phyloP scores from a whole-genome alignment of 35 echinoderm and acorn worm species.

The Strongylocentrotus purpuratus region DNA sequence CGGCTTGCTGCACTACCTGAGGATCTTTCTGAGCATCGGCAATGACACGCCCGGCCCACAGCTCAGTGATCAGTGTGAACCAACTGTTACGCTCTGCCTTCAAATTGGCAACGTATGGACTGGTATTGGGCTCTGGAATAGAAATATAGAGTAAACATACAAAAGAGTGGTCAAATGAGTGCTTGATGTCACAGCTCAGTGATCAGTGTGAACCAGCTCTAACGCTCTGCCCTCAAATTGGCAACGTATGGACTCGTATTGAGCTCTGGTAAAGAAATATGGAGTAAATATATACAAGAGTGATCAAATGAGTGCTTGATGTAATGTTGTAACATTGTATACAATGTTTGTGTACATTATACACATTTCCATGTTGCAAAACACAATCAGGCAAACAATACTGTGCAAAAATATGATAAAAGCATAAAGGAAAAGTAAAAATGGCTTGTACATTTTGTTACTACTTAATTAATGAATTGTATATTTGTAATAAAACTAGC shows the following conservation, averaged over 20 bases:
- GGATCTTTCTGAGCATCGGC: slow-evolving; percentile 90
- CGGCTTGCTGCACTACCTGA: slow-evolving; percentile 89
- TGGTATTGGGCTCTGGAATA: not conserved
- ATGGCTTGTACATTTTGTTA: no score
- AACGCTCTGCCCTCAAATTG: slow-evolving; percentile 86
- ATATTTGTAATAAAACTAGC: no score
- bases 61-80: slow-evolving; percentile 85
- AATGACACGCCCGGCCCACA: slow-evolving; percentile 81
- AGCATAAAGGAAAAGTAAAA: no score
- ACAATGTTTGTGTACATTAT: not conserved
- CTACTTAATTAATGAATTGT: no score
- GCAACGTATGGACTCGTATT: slow-evolving; percentile 66
- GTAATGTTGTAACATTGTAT: no score
- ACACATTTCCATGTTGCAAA: not conserved
- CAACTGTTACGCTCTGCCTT: slow-evolving; percentile 92
- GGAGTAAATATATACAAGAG: no score
- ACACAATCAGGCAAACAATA: not conserved
- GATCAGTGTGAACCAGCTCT: slow-evolving; percentile 86
- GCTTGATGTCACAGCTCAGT: slow-evolving; percentile 84
- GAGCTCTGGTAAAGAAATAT: not conserved
- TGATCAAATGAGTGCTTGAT: no score
- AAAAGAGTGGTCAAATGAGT: no score
- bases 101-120: slow-evolving; percentile 80
- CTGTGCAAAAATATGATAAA: no score
- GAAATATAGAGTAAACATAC: not conserved